Percentiles rank a stretch among this genome's conserved stretches.
Evolutionary conservation across 2,888 invertebrate species (phyloP).

Genomic region (Oscheius myriophilus): DNA sequence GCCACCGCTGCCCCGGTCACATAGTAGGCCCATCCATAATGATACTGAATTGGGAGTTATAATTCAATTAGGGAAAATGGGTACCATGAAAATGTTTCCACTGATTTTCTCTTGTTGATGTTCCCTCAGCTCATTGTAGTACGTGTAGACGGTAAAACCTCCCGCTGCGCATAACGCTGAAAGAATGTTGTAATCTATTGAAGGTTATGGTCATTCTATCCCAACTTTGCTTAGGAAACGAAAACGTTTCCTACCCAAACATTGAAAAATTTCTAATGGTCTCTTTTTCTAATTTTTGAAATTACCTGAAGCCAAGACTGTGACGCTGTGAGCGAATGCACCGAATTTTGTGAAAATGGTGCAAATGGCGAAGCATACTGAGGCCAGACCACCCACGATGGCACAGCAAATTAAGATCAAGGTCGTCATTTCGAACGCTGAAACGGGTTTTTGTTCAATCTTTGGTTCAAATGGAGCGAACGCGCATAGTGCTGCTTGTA

Average conservation of each 20-base stretch:
- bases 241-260: too few species aligned
- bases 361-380: conserved; percentile 52
- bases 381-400: conserved; percentile 36
- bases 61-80: neutral
- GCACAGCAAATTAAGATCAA: conserved; percentile 45
- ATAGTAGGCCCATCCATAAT: conserved; percentile 60
- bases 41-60: conserved; percentile 40
- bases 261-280: too few species aligned
- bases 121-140: conserved; percentile 53
- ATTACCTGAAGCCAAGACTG: conserved; percentile 48
- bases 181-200: too few species aligned
- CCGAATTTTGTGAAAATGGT: conserved; percentile 54
- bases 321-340: conserved; percentile 49
- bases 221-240: too few species aligned
- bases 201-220: too few species aligned
- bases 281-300: neutral
- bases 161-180: conserved; percentile 46
- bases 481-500: conserved; percentile 25
- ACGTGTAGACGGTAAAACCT: conserved; percentile 55
- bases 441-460: conserved; percentile 2
- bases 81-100: conserved; percentile 37
- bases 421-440: conserved; percentile 56
- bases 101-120: conserved; percentile 49
- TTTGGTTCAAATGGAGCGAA: neutral
- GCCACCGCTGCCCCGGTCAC: conserved; percentile 38